Evolutionary conservation across 2,797 vertebrate species (phyloP).

Genomic region (Heterohyrax brucei): DNA sequence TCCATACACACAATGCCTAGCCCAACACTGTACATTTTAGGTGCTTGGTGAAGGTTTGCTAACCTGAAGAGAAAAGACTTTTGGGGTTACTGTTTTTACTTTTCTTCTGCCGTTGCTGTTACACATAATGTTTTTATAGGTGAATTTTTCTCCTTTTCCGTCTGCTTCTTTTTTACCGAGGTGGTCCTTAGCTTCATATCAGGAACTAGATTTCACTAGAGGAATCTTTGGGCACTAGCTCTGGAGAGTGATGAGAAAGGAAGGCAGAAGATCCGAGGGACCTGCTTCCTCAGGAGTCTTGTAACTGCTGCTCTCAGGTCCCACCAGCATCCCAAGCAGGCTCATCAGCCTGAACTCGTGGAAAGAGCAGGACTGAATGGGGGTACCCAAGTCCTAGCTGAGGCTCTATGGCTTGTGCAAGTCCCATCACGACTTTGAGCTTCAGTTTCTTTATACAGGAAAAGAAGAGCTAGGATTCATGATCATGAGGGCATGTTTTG

Average conservation of each 20-base stretch:
- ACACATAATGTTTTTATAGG: background rate
- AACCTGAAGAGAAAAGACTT: background rate
- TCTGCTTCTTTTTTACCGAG: background rate
- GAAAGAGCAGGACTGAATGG: background rate
- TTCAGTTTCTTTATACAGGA: background rate
- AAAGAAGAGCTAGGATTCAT: background rate
- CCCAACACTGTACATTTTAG: background rate
- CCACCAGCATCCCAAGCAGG: background rate
- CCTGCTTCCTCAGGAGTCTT: background rate
- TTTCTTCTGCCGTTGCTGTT: background rate
- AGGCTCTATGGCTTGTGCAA: background rate
- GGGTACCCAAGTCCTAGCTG: background rate
- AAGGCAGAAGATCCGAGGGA: background rate
- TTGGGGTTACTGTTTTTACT: background rate
- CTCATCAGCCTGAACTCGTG: background rate
- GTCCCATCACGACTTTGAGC: background rate
- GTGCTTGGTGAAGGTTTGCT: background rate
- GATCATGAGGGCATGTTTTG: background rate
- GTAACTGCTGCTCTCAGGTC: background rate
- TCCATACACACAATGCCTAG: background rate
- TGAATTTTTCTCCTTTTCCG: background rate
- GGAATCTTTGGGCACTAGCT: background rate
- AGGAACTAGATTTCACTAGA: constrained; percentile 11
- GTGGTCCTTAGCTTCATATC: background rate
- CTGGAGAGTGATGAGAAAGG: background rate